phyloP scores from a whole-genome alignment of 2,113 vertebrate species.

The Bos taurus region DNA sequence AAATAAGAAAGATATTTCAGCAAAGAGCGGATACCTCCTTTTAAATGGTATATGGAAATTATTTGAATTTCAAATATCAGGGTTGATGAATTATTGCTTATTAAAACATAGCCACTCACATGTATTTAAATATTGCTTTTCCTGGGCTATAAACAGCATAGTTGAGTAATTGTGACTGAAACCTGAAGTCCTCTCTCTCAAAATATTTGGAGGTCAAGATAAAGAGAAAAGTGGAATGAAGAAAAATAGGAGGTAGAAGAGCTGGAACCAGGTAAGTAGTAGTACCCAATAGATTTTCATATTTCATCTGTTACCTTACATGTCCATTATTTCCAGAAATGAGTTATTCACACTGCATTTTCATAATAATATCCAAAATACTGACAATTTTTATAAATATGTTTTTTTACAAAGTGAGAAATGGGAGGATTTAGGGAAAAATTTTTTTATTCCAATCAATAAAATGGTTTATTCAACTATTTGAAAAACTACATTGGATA shows the following conservation, averaged over 20 bases:
- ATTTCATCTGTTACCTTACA: neutral
- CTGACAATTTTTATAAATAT: neutral
- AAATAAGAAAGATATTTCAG: neutral
- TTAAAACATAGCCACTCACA: neutral
- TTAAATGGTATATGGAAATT: neutral
- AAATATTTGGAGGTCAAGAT: neutral
- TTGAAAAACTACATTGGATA: neutral
- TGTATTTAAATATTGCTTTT: neutral
- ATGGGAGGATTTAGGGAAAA: neutral
- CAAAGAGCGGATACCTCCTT: neutral
- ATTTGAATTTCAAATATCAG: neutral
- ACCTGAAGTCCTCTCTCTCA: neutral
- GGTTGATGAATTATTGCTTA: neutral
- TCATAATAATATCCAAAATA: neutral
- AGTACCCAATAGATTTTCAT: neutral
- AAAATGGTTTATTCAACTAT: neutral
- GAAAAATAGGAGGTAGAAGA: neutral
- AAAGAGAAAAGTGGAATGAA: neutral
- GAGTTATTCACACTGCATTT: neutral
- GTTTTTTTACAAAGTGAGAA: neutral
- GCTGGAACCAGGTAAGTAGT: fast-evolving
- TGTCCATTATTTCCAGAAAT: neutral
- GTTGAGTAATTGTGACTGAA: neutral
- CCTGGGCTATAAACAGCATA: neutral
- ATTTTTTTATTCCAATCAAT: neutral